Evolutionary conservation across 2,113 vertebrate species (phyloP).

Genomic region (Cephalophus harveyi): DNA sequence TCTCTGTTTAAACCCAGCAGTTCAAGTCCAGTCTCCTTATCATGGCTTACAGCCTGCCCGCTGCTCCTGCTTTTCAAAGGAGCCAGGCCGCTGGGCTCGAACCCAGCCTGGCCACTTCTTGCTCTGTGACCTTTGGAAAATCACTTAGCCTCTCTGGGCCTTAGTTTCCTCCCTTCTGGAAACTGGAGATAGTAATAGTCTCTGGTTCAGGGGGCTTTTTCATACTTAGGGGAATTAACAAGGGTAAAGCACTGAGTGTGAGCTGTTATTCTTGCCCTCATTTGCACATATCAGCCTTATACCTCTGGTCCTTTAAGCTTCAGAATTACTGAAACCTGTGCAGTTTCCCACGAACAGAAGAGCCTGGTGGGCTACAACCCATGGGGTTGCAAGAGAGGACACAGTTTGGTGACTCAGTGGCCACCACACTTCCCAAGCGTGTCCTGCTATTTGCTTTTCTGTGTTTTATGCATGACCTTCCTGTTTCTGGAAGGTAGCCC

Average conservation of each 20-base stretch:
- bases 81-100: neutral
- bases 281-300: neutral
- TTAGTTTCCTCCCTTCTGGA: neutral
- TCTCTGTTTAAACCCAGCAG: neutral
- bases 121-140: neutral
- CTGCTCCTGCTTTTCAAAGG: neutral
- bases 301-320: neutral
- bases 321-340: neutral
- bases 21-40: neutral
- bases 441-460: neutral
- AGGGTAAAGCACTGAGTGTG: neutral
- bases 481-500: neutral
- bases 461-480: neutral
- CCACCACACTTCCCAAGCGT: neutral
- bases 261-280: neutral
- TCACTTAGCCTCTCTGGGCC: neutral
- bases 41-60: accelerated
- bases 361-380: neutral
- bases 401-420: neutral
- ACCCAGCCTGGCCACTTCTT: neutral
- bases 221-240: neutral
- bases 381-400: neutral
- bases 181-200: neutral
- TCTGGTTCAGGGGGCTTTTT: neutral
- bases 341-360: neutral